phyloP scores from a whole-genome alignment of 2,888 invertebrate species.

The Ephialtes manifestator region DNA sequence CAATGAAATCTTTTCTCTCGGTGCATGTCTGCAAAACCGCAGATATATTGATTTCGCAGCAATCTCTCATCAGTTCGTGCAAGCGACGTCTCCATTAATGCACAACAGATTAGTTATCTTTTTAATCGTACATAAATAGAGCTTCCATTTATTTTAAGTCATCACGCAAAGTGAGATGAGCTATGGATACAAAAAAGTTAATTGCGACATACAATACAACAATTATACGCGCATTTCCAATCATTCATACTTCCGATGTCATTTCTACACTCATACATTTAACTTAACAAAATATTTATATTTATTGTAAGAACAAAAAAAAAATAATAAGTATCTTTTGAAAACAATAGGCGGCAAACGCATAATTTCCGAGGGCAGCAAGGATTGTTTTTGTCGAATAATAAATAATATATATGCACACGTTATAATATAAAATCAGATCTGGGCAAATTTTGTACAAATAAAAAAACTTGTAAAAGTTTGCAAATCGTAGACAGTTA shows the following conservation, averaged over 20 bases:
- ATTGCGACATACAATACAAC: not conserved
- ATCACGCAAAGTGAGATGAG: constrained; percentile 11
- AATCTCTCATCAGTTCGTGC: not conserved
- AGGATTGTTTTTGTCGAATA: constrained; percentile 27
- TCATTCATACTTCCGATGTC: not conserved
- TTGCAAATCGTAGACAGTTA: not conserved
- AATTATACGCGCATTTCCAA: not conserved
- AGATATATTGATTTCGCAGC: not conserved
- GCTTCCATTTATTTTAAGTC: not conserved
- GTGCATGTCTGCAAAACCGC: not conserved
- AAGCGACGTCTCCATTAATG: constrained; percentile 13
- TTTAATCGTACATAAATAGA: not conserved
- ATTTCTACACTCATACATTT: not conserved
- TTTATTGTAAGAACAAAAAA: not conserved
- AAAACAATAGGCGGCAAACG: not conserved
- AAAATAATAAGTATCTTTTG: not conserved
- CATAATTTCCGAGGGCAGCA: constrained; percentile 66
- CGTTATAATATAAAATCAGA: not conserved
- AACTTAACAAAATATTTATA: not conserved
- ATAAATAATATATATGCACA: constrained; percentile 24
- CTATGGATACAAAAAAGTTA: not conserved
- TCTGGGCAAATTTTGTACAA: not conserved
- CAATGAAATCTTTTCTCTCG: too few species aligned
- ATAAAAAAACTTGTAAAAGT: not conserved
- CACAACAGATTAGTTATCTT: constrained; percentile 13